phyloP scores from a whole-genome alignment of 1,140 invertebrate genomes.

The Berghia stephanieae region DNA sequence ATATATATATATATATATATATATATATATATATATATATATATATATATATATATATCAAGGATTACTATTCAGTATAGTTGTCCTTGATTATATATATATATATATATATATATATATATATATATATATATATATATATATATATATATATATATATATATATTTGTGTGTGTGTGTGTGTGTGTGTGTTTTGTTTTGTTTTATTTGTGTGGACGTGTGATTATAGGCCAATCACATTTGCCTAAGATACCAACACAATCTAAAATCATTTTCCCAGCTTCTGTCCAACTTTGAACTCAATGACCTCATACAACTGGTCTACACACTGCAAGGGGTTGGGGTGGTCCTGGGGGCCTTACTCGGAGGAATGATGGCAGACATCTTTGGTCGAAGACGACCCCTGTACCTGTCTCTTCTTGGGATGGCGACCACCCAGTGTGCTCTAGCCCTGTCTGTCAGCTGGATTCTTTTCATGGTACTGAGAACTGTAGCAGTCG shows the following conservation, averaged over 20 bases:
- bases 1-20: too few relatives aligned
- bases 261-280: not conserved
- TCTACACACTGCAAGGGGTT: conserved; percentile 38
- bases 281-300: conserved; percentile 1
- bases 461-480: conserved; percentile 43
- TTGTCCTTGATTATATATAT: not conserved
- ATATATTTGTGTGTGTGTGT: not conserved
- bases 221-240: not conserved
- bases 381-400: conserved; percentile 44
- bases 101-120: conserved; percentile 16
- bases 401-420: conserved; percentile 42
- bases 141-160: not conserved
- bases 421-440: conserved; percentile 43
- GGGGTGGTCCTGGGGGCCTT: conserved; percentile 44
- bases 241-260: not conserved
- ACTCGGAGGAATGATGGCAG: conserved; percentile 46
- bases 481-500: conserved; percentile 36
- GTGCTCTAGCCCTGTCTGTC: conserved; percentile 34
- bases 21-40: too few relatives aligned
- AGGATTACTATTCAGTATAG: not conserved
- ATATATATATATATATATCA: not conserved
- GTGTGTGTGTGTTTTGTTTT: not conserved
- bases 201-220: not conserved
- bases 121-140: not conserved
- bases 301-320: conserved; percentile 27